These are phyloP conservation scores for Pemphigus obesinymphae DNA, from an alignment of 1,140 invertebrate species.

Conservation along the genomic window DNA sequence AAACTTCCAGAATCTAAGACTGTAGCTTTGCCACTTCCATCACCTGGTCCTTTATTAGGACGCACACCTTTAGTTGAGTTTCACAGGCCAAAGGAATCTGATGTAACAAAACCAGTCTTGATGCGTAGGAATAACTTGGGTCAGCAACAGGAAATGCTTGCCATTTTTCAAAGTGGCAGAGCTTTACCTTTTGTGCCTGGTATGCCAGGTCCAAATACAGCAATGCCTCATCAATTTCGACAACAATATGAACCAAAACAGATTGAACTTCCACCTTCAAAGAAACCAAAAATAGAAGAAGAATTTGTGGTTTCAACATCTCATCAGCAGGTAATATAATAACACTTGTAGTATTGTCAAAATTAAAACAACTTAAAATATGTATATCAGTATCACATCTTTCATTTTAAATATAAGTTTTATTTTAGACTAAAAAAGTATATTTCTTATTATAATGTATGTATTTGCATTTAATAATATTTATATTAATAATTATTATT, in stretches of 20 bases:
- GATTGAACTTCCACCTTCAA: slow-evolving; percentile 44
- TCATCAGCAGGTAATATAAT: slow-evolving; percentile 23
- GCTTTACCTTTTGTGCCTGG: slow-evolving; percentile 76
- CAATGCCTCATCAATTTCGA: slow-evolving; percentile 27
- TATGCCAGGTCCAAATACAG: slow-evolving; percentile 67
- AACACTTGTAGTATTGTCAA: too few species aligned
- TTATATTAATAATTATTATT: neutral
- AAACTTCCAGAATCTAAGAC: slow-evolving; percentile 62
- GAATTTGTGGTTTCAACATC: slow-evolving; percentile 9
- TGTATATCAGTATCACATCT: neutral
- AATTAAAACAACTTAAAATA: neutral
- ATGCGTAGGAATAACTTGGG: neutral
- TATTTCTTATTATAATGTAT: neutral
- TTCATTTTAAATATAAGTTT: neutral
- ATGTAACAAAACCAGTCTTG: neutral
- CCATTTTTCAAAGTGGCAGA: slow-evolving; percentile 59
- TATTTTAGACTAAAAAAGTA: neutral
- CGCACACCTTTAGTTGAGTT: slow-evolving; percentile 71
- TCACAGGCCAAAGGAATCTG: slow-evolving; percentile 33
- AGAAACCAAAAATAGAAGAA: slow-evolving; percentile 20
- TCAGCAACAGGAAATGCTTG: slow-evolving; percentile 45
- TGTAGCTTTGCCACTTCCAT: slow-evolving; percentile 53
- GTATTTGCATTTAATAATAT: neutral
- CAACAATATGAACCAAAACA: slow-evolving; percentile 25
- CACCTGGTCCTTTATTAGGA: slow-evolving; percentile 62